Percentiles rank a stretch among this genome's conserved stretches.
These are phyloP conservation scores for Ischnus inquisitorius DNA, from an alignment of 2,888 invertebrate genomes.

Conservation along the genomic window DNA sequence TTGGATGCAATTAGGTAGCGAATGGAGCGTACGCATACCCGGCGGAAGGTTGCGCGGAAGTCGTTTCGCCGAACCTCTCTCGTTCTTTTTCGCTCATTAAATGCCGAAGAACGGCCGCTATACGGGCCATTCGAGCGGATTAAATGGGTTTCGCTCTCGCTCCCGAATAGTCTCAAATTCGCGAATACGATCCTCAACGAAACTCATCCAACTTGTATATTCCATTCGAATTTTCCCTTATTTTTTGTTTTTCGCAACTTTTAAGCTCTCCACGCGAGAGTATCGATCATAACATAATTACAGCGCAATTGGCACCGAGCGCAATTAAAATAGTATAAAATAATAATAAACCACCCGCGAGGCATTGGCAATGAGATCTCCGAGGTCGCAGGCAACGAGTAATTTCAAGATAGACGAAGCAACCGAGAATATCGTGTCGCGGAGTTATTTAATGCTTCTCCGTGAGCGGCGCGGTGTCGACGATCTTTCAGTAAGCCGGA, in stretches of 20 bases:
- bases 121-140: constrained; percentile 31
- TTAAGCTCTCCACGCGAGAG: no score
- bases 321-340: no score
- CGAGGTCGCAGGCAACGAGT: background rate
- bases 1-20: constrained; percentile 67
- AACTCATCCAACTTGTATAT: background rate
- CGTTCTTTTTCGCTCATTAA: constrained; percentile 44
- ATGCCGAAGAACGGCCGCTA: constrained; percentile 10
- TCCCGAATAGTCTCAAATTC: background rate
- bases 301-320: no score
- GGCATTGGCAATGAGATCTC: background rate
- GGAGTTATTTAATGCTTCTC: constrained; percentile 46
- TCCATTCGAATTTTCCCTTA: background rate
- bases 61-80: constrained; percentile 29
- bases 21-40: constrained; percentile 56
- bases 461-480: constrained; percentile 31
- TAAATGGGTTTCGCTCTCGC: constrained; percentile 27
- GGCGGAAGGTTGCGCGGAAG: constrained; percentile 53
- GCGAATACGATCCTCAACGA: constrained; percentile 15
- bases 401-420: background rate
- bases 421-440: constrained; percentile 62
- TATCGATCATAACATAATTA: no score
- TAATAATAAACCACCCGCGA: no score
- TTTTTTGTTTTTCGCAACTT: background rate
- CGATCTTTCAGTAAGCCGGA: constrained; percentile 71